These are phyloP conservation scores for Thalassaphorura encarpata DNA, from an alignment of 1,140 invertebrate species.

Conservation along the genomic window DNA sequence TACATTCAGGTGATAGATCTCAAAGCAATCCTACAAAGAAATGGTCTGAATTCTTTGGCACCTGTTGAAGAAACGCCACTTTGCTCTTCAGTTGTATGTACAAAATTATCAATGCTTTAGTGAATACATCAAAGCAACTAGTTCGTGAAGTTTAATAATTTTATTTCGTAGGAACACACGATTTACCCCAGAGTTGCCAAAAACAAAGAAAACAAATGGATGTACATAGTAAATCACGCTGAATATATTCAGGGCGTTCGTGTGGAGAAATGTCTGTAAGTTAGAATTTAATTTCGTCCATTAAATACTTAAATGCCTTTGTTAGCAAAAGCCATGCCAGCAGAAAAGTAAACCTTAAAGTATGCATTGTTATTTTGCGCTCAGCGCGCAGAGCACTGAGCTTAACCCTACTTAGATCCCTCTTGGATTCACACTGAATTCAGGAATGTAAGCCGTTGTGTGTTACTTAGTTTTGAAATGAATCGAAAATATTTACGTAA, in stretches of 20 bases:
- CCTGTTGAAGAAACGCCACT: constrained; percentile 22
- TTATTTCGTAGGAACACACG: constrained; percentile 36
- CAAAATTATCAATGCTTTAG: neutral
- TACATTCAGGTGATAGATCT: neutral
- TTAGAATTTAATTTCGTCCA: constrained; percentile 18
- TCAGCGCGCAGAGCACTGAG: neutral
- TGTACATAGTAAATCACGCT: constrained; percentile 47
- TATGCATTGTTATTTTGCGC: neutral
- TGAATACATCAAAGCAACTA: neutral
- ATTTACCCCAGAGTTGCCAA: constrained; percentile 41
- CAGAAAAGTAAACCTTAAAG: neutral
- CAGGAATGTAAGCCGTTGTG: too few species aligned
- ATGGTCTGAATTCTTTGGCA: constrained; percentile 10
- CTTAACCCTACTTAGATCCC: too few species aligned
- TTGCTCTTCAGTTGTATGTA: constrained; percentile 23
- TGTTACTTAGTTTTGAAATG: too few species aligned
- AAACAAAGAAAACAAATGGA: constrained; percentile 44
- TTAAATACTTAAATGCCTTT: neutral
- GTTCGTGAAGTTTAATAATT: neutral
- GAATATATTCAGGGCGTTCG: constrained; percentile 46
- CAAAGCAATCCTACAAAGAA: neutral
- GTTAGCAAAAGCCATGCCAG: neutral
- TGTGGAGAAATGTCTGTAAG: constrained; percentile 47
- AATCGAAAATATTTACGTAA: neutral
- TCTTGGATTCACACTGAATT: too few species aligned